Conservation (phyloP, 2,888 invertebrate genomes). For the Panzeria rudis region DNA sequence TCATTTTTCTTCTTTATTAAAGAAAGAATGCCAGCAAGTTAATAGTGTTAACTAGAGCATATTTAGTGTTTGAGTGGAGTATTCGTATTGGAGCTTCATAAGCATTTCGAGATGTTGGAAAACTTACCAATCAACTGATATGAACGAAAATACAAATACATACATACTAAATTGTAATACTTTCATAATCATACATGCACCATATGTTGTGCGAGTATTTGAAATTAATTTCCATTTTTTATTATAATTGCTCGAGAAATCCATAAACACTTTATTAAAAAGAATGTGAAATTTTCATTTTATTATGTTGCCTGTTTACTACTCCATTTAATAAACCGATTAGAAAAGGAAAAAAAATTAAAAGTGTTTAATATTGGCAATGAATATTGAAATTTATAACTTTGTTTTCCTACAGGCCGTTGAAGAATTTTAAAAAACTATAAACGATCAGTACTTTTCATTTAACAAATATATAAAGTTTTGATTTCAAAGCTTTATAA, state of each 20-base stretch:
- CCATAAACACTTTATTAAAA: conserved; percentile 71
- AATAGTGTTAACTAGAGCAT: conserved; percentile 71
- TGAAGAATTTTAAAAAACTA: background rate
- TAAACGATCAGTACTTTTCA: background rate
- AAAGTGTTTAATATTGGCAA: conserved; percentile 49
- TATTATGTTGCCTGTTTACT: conserved; percentile 41
- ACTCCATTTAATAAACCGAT: conserved; percentile 52
- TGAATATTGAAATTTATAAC: conserved; percentile 66
- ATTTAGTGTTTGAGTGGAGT: conserved; percentile 51
- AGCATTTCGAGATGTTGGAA: conserved; percentile 36
- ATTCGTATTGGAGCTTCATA: conserved; percentile 27
- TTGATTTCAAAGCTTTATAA: background rate
- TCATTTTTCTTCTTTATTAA: conserved; percentile 41
- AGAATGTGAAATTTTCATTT: conserved; percentile 67
- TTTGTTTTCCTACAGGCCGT: conserved; percentile 36
- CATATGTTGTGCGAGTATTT: conserved; percentile 41
- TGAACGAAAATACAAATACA: conserved; percentile 18
- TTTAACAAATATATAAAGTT: background rate
- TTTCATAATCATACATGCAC: conserved; percentile 31
- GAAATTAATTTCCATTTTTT: conserved; percentile 70
- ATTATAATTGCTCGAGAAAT: conserved; percentile 70
- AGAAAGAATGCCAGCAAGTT: conserved; percentile 66
- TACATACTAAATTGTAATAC: conserved; percentile 12
- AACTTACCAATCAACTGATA: conserved; percentile 70
- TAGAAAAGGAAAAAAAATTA: conserved; percentile 45